phyloP scores from a whole-genome alignment of 2,888 invertebrate species.

The Entomobrya multifasciata region DNA sequence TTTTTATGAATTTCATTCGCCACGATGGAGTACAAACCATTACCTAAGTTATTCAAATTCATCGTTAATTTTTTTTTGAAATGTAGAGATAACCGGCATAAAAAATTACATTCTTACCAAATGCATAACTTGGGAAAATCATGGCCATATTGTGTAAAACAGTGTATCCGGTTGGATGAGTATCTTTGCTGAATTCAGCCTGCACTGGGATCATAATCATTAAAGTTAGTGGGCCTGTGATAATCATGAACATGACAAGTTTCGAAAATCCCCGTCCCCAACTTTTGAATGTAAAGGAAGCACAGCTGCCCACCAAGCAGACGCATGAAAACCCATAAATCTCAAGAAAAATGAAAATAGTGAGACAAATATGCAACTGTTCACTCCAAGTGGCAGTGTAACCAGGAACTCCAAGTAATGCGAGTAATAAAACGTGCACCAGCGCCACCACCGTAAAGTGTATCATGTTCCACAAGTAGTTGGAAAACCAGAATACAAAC shows the following conservation, averaged over 20 bases:
- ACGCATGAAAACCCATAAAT: constrained; percentile 36
- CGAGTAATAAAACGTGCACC: not conserved
- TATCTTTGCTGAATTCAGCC: not conserved
- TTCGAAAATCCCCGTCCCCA: constrained; percentile 51
- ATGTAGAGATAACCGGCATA: too few species aligned
- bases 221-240: constrained; percentile 47
- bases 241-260: constrained; percentile 39
- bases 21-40: constrained; percentile 42
- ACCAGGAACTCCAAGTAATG: constrained; percentile 12
- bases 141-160: constrained; percentile 44
- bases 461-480: constrained; percentile 63
- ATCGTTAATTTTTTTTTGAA: too few species aligned
- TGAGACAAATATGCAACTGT: not conserved
- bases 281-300: not conserved
- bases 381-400: not conserved
- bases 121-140: constrained; percentile 60
- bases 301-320: constrained; percentile 52
- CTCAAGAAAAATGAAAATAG: constrained; percentile 22
- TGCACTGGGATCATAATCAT: constrained; percentile 51
- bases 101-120: constrained; percentile 28
- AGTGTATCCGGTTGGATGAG: not conserved
- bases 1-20: constrained; percentile 38
- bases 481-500: constrained; percentile 56
- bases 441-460: constrained; percentile 35
- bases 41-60: too few species aligned